Evolutionary conservation across 1,140 invertebrate genomes (phyloP).

Genomic region (Sycophila sp.): DNA sequence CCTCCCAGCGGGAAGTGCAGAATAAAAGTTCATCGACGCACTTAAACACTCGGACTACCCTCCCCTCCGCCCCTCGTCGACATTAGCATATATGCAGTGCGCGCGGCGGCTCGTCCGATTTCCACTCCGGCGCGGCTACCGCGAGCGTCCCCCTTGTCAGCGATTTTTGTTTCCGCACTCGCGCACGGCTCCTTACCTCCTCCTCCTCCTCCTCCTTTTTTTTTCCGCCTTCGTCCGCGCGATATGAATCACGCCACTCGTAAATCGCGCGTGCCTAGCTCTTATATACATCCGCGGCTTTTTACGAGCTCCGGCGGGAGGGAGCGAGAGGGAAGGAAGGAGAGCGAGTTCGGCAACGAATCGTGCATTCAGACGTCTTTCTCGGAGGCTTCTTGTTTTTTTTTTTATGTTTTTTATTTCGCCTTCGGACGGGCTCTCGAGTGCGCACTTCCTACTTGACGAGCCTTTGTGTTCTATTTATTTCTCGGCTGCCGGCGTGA

Average conservation of each 20-base stretch:
- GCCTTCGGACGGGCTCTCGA: not conserved
- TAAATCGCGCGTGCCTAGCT: slow-evolving; percentile 39
- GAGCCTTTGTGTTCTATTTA: slow-evolving; percentile 24
- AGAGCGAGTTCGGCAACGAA: slow-evolving; percentile 17
- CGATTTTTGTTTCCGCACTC: slow-evolving; percentile 31
- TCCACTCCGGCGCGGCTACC: slow-evolving; percentile 10
- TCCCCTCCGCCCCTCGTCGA: not conserved
- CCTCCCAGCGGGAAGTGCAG: slow-evolving; percentile 37
- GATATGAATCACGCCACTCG: slow-evolving; percentile 43
- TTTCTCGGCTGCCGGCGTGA: not conserved
- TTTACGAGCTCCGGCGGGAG: slow-evolving; percentile 21
- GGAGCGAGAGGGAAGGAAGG: not conserved
- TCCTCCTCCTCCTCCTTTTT: slow-evolving; percentile 6
- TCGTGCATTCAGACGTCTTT: slow-evolving; percentile 33
- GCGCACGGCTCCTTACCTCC: not conserved
- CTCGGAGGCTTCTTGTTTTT: not conserved
- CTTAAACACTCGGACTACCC: slow-evolving; percentile 22
- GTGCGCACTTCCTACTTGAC: slow-evolving; percentile 26
- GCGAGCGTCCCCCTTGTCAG: slow-evolving; percentile 23
- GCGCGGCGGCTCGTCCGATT: slow-evolving; percentile 25
- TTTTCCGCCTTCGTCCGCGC: not conserved
- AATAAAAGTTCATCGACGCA: slow-evolving; percentile 40
- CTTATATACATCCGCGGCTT: slow-evolving; percentile 27
- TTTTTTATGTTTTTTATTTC: slow-evolving; percentile 12
- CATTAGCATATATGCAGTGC: slow-evolving; percentile 39